A percentile compares a stretch with the other conserved stretches of the same genome.
phyloP scores from a whole-genome alignment of 2,797 vertebrate species.

The Chromobotia macracanthus region DNA sequence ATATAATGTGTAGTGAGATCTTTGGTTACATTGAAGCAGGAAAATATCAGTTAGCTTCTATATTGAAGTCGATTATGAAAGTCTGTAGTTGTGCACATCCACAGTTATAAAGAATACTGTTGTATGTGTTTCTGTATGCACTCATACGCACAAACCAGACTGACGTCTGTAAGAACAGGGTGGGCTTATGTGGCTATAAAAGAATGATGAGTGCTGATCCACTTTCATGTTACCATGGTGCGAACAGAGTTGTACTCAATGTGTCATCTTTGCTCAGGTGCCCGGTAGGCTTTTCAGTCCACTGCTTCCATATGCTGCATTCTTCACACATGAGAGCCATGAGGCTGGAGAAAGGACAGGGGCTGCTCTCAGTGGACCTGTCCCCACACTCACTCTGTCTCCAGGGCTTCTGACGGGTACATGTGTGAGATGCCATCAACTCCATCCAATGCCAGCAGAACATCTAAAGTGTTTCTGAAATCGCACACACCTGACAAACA shows the following conservation, averaged over 20 bases:
- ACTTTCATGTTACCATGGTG: conserved; percentile 44
- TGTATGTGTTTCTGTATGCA: conserved; percentile 18
- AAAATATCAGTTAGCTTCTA: neutral
- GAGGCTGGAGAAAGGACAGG: conserved; percentile 60
- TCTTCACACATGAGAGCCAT: conserved; percentile 72
- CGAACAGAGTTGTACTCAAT: conserved; percentile 52
- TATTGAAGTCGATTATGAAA: neutral
- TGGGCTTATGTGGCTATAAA: conserved; percentile 40
- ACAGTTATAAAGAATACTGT: neutral
- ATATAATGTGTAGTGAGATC: neutral
- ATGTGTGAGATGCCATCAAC: conserved; percentile 62
- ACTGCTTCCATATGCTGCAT: conserved; percentile 74
- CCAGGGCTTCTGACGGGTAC: conserved; percentile 62
- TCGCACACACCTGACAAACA: conserved; percentile 21
- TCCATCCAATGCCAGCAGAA: conserved; percentile 35
- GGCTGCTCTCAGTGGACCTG: conserved; percentile 63
- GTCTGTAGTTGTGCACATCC: neutral
- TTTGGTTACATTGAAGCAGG: no score
- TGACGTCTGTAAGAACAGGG: conserved; percentile 27
- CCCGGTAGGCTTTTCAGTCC: conserved; percentile 65
- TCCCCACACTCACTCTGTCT: conserved; percentile 56
- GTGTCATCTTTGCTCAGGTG: conserved; percentile 56
- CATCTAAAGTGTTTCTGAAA: conserved; percentile 44
- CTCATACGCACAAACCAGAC: conserved; percentile 1
- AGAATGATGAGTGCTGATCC: conserved; percentile 39